Evolutionary conservation across 2,888 invertebrate species (phyloP).

Genomic region (Trissolcus brochymenae): DNA sequence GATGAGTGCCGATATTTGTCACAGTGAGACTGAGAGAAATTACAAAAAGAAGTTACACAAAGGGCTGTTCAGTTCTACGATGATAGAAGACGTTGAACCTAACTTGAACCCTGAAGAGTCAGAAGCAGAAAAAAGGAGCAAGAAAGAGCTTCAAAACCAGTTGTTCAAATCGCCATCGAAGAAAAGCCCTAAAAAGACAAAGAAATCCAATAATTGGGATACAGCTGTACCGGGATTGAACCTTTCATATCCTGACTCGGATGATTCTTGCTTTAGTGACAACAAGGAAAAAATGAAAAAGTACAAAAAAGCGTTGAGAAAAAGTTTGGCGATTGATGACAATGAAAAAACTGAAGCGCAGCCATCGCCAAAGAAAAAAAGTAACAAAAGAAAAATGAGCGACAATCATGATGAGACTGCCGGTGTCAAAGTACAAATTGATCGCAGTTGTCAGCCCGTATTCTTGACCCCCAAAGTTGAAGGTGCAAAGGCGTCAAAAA

Average conservation of each 20-base stretch:
- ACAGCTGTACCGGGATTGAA: not conserved
- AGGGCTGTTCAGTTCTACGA: not conserved
- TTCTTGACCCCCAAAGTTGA: conserved; percentile 10
- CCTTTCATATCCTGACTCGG: conserved; percentile 12
- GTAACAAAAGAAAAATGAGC: conserved; percentile 7
- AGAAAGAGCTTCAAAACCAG: not conserved
- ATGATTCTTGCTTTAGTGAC: conserved; percentile 15
- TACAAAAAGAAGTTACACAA: conserved; percentile 7
- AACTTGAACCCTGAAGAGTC: not conserved
- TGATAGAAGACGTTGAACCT: not conserved
- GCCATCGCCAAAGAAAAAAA: conserved; percentile 4
- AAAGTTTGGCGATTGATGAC: conserved; percentile 7
- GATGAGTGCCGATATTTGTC: not conserved
- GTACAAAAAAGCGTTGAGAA: conserved; percentile 13
- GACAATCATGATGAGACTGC: not conserved
- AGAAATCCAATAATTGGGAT: not conserved
- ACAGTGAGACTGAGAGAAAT: conserved; percentile 3
- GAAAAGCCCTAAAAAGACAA: not conserved
- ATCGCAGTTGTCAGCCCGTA: not conserved
- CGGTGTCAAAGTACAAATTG: not conserved
- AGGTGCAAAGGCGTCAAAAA: not conserved
- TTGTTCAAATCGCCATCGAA: not conserved
- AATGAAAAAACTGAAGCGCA: not conserved
- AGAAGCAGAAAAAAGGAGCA: not conserved
- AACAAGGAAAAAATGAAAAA: conserved; percentile 8